Percentiles rank a stretch among this genome's conserved stretches.
Conservation (phyloP, 2,797 vertebrate genomes). For the Silurus aristotelis region DNA sequence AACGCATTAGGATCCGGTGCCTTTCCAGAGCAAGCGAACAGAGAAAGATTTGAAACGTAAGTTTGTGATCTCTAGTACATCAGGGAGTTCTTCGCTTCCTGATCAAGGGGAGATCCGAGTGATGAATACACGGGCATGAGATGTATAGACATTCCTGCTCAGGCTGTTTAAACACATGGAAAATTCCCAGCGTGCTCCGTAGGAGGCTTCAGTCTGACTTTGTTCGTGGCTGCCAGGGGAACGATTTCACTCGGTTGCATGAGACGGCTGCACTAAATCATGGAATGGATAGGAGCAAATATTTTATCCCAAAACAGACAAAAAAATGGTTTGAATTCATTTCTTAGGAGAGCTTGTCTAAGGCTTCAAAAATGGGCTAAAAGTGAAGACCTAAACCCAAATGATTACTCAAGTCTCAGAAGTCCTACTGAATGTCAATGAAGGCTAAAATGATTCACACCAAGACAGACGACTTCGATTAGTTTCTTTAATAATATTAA, state of each 20-base stretch:
- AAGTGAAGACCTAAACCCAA: neutral
- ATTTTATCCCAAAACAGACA: constrained; percentile 2
- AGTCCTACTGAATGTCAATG: neutral
- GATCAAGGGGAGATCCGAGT: neutral
- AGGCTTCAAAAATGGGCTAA: neutral
- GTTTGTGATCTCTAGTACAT: constrained; percentile 23
- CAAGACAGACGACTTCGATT: neutral
- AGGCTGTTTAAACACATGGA: constrained; percentile 42
- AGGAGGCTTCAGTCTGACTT: constrained; percentile 21
- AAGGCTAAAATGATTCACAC: neutral
- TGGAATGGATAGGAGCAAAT: neutral
- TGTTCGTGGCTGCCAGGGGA: constrained; percentile 23
- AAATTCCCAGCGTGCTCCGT: constrained; percentile 32
- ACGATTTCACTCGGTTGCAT: constrained; percentile 37
- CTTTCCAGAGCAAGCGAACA: constrained; percentile 3
- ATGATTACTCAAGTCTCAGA: neutral
- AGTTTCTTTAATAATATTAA: neutral
- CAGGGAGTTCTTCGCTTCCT: constrained; percentile 24
- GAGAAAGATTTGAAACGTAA: neutral
- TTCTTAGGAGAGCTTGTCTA: neutral
- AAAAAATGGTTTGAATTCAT: neutral
- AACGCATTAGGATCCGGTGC: neutral
- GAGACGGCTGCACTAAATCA: constrained; percentile 24
- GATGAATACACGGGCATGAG: constrained; percentile 17
- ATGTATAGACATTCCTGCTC: constrained; percentile 12